phyloP scores from a whole-genome alignment of 2,888 invertebrate species.

The Ichneumon xanthorius region DNA sequence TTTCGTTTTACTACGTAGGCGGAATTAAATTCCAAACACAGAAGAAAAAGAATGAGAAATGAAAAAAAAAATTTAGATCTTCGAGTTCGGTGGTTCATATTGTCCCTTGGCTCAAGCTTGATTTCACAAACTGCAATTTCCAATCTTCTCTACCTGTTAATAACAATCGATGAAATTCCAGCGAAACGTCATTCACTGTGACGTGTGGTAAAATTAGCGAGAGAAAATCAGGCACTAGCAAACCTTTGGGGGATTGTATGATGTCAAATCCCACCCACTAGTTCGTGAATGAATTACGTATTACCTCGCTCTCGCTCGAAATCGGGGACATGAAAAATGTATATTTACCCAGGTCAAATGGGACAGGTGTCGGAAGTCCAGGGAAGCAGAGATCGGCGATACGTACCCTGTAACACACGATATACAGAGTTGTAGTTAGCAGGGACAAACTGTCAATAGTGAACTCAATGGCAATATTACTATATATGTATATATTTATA shows the following conservation, averaged over 20 bases:
- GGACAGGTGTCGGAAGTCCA: conserved; percentile 22
- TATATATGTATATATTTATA: too few relatives aligned
- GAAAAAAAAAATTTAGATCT: background rate
- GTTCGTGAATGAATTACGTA: background rate
- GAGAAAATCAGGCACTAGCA: background rate
- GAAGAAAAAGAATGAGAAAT: background rate
- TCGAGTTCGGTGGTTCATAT: too few relatives aligned
- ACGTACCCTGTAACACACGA: conserved; percentile 20
- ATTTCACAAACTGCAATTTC: background rate
- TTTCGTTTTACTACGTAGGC: background rate
- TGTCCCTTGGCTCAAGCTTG: background rate
- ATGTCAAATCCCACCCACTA: background rate
- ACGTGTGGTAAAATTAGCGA: background rate
- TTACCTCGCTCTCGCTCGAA: background rate
- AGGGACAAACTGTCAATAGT: background rate
- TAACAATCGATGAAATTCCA: background rate
- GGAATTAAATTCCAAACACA: background rate
- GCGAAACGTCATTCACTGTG: background rate
- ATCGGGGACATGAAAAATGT: conserved; percentile 9
- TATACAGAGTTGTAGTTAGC: background rate
- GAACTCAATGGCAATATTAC: too few relatives aligned
- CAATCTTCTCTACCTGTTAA: background rate
- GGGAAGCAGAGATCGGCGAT: background rate
- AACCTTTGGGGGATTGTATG: background rate
- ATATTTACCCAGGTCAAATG: conserved; percentile 11